Evolutionary conservation across 2,797 vertebrate species (phyloP), one percentile per base, ranked within the genome.

Genomic region (Anas capensis): DNA sequence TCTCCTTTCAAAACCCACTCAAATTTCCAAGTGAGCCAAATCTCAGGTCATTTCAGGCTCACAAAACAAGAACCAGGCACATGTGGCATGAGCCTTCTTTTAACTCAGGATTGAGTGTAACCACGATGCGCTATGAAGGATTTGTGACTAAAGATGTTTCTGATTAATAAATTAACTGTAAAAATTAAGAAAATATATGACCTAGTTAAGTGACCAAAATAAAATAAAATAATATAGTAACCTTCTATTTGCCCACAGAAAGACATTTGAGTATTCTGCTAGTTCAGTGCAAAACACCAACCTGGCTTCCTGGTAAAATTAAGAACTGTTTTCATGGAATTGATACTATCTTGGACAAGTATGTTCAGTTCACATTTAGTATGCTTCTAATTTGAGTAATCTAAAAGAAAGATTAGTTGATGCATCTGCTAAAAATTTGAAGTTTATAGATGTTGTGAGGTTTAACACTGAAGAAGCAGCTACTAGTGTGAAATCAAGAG

Each of bases 1-100:
- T 24, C 78, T 92, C 78, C 92, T 92, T 93, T 77, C 75, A 79
- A 82, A 95, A 89, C 77, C 88, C 71, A 92, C 86, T 91, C 71
- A 77, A 72, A 73, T 73, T 90, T 90, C 71, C 7, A 0, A 80
- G 21, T 18, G 14, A 92, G 86, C 81, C 91, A 91, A 95, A 85
- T 84, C 27, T 53, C 81, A 48, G 81, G 93, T 86, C 92, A 93
- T 84, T 57, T 93, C 57, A 92, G 88, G 75, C 90, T 95, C 78
- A 89, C 60, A 93, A 95, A 94, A 61, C 68, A 92, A 44, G 24
- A 6, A 34, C 12, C 15, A 87, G 49, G 53, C 17, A 5, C 85
- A 82, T 11, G 31, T 1, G 68, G 46, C 46, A 31, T 20, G 77
- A 79, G 38, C 17, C 20, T 46, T 36, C 66, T 73, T 85, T 24